phyloP scores from a whole-genome alignment of 2,888 invertebrate genomes.

The Pharmacophagus antenor region DNA sequence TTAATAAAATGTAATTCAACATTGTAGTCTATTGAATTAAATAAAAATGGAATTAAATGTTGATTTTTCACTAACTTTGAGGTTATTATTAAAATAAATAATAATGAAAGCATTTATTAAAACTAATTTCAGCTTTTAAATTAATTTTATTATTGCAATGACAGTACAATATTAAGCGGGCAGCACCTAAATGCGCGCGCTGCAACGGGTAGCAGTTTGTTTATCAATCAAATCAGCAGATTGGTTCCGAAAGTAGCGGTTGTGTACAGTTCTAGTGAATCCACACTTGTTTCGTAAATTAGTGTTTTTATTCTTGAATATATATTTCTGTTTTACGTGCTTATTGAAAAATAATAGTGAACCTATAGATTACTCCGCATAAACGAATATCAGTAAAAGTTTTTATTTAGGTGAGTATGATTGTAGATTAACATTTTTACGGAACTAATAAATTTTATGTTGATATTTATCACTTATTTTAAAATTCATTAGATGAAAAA shows the following conservation, averaged over 20 bases:
- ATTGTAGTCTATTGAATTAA: too few relatives aligned
- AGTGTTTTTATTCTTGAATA: slow-evolving; percentile 22
- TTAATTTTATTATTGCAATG: too few relatives aligned
- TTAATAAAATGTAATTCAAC: too few relatives aligned
- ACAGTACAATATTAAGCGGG: slow-evolving; percentile 35
- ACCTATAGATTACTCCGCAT: not conserved
- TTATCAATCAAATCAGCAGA: slow-evolving; percentile 66
- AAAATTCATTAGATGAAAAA: not conserved
- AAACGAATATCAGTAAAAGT: not conserved
- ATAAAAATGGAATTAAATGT: too few relatives aligned
- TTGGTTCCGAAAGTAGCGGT: slow-evolving; percentile 21
- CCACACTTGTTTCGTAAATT: slow-evolving; percentile 27
- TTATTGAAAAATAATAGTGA: not conserved
- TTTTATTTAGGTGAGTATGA: slow-evolving; percentile 14
- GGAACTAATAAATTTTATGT: not conserved
- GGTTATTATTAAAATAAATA: too few relatives aligned
- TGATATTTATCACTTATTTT: not conserved
- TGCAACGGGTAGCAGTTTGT: slow-evolving; percentile 69
- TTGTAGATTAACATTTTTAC: not conserved
- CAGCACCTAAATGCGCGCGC: slow-evolving; percentile 71
- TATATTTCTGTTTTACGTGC: not conserved
- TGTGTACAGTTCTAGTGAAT: slow-evolving; percentile 24
- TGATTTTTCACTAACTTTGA: too few relatives aligned
- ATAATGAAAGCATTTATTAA: too few relatives aligned
- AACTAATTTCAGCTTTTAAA: too few relatives aligned